Base-by-base conservation (phyloP, 2,888 invertebrate genomes). In the Rhagium mordax region DNA sequence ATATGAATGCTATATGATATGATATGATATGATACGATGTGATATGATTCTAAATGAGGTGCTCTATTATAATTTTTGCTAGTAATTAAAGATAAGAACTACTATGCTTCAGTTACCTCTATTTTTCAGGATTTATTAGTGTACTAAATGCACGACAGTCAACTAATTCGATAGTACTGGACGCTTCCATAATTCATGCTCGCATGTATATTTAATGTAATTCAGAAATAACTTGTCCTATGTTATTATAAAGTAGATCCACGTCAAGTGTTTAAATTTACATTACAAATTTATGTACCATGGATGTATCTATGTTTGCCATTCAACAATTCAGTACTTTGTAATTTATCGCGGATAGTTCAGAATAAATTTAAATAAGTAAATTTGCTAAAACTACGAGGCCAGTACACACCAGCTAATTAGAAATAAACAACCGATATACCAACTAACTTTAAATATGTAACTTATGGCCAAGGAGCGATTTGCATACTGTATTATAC, bases 341-440 rank as follows among this genome's bases (percentile, higher is more conserved):
- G 68, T 74, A 74, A 74, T 74, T 68, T 71, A 65, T 74, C 64
- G 60, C 68, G 29, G 60, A 18, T 51, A 71, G 71, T 71, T 71
- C 13, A 20, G 60, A 64, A 71, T 71, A 71, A 67, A 71, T 74
- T 74, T 60, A 62, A 74, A 71, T 74, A 73, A 61, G 55, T 20
- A 24, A 51, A 18, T 60, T 49, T 51, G 57, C 18, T 51, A 48
- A 59, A 71, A 67, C 61, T 64, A 64, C 67, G 64, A 53, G 48
- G 48, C 41, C 16, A 48, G 33, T 49, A 61, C 15, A 62, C 10
- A 60, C n/a, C 3, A 7, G n/a, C 13, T 48, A 6, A 47, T 61
- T 29, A 62, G 13, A 48, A 48, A 62, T 41, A 41, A 41, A 41
- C 41, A 41, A 53, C 21, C 51, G 51, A 18, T 8, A 8, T 20